Base-by-base conservation (phyloP, 1,140 invertebrate genomes). In the Cotesia vestalis region DNA sequence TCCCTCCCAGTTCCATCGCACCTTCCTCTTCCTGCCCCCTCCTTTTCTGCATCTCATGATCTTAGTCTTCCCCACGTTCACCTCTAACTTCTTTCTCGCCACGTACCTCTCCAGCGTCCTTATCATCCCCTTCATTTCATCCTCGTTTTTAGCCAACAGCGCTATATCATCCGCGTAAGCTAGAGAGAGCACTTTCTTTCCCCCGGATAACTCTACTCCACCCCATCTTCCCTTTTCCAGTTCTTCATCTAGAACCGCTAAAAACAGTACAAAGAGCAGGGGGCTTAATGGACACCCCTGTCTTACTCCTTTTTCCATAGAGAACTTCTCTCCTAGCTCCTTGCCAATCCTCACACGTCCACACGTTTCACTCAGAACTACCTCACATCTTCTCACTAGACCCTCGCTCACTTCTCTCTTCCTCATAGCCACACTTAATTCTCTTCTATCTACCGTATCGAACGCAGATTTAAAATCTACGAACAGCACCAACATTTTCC, bases 211-310 rank as follows among this genome's bases (percentile, higher is more conserved):
- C 38, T 38, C 55, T 4, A 72, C 51, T 34, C 71, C 71, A 8
- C 71, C 64, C 36, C 36, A 61, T 8, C 66, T 4, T 5, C 51
- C 66, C 36, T 59, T 67, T 35, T 61, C 35, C 34, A 67, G 12
- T 36, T 59, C 12, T 12, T 73, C 71, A 3, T 68, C 57, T 51
- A 73, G 14, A 38, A 62, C 71, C 46, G 64, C 55, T n/a, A 73
- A 12, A n/a, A 73, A 4, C 4, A 73, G 9, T 1, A 38, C 60
- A 6, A 73, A 73, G 4, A 73, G 8, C 2, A 34, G 4, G 12
- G 72, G 72, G 46, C 72, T 73, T 8, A 73, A 14, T 3, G 57
- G 64, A 11, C 71, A 68, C 17, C 66, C 64, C 61, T 73, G 71
- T n/a, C 64, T 73, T 3, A 73, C 55, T 4, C 66, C 64, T 68